phyloP scores from a whole-genome alignment of 2,888 invertebrate genomes.

The Auanema freiburgensis region DNA sequence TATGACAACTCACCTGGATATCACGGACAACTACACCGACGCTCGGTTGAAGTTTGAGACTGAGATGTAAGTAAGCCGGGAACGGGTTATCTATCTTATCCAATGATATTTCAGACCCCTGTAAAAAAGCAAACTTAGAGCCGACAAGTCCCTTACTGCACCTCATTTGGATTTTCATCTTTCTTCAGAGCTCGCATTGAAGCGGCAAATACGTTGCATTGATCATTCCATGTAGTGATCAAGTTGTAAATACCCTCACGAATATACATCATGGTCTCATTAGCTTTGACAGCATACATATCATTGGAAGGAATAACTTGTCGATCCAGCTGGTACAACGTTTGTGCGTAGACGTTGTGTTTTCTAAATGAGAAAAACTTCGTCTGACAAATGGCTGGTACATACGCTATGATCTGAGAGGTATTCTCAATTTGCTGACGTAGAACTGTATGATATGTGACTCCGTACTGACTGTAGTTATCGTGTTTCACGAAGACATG shows the following conservation, averaged over 20 bases:
- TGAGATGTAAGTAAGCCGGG: constrained; percentile 44
- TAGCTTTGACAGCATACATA: constrained; percentile 24
- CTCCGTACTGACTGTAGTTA: constrained; percentile 16
- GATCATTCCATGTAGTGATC: constrained; percentile 51
- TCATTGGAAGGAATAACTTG: constrained; percentile 24
- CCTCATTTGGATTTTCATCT: constrained; percentile 14
- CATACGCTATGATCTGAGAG: constrained; percentile 16
- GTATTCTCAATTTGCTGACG: constrained; percentile 22
- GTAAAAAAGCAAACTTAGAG: not conserved
- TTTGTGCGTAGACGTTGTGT: constrained; percentile 8
- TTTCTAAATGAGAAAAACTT: constrained; percentile 5
- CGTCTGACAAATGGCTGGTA: not conserved
- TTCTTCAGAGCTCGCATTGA: constrained; percentile 26
- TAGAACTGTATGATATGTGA: constrained; percentile 20
- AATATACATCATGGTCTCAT: constrained; percentile 41
- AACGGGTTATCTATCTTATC: constrained; percentile 50
- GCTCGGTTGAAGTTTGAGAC: constrained; percentile 37
- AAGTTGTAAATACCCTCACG: constrained; percentile 46
- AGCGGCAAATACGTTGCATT: constrained; percentile 24
- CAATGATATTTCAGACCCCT: constrained; percentile 17
- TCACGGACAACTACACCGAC: constrained; percentile 54
- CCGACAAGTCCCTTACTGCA: not conserved
- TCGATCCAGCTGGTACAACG: constrained; percentile 9
- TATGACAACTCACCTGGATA: constrained; percentile 26
- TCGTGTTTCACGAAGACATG: constrained; percentile 16